These are phyloP conservation scores for Balearica regulorum DNA, from an alignment of 2,797 vertebrate genomes.

Conservation along the genomic window DNA sequence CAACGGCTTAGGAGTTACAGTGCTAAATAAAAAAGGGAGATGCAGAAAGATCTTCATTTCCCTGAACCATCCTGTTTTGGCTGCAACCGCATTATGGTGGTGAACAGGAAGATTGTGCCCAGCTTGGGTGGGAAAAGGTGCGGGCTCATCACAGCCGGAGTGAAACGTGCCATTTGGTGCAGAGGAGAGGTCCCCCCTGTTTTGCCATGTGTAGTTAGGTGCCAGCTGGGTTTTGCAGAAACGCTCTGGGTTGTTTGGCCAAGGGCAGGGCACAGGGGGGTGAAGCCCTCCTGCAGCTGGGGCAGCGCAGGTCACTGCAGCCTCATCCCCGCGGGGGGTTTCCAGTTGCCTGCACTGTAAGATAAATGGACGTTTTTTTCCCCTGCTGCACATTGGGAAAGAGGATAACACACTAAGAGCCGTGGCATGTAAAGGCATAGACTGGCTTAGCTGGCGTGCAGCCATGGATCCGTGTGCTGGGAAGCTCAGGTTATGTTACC, in stretches of 20 bases:
- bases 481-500: not conserved
- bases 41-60: not conserved
- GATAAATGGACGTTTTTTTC: not conserved
- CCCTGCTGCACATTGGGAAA: not conserved
- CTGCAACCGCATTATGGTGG: not conserved
- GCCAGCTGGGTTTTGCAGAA: not conserved
- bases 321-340: not conserved
- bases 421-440: not conserved
- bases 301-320: not conserved
- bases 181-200: not conserved
- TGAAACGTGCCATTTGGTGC: not conserved
- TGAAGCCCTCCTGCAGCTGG: not conserved
- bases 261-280: not conserved
- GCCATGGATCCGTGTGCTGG: not conserved
- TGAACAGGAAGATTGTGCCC: not conserved
- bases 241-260: not conserved
- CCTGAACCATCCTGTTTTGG: not conserved
- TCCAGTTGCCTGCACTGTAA: not conserved
- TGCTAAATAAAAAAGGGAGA: not conserved
- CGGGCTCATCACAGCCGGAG: accelerated
- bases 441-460: not conserved
- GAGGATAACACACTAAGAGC: not conserved
- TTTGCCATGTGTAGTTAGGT: not conserved
- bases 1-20: not conserved
- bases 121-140: not conserved